Conservation (phyloP, 2,113 vertebrate genomes). For the Eretmochelys imbricata region DNA sequence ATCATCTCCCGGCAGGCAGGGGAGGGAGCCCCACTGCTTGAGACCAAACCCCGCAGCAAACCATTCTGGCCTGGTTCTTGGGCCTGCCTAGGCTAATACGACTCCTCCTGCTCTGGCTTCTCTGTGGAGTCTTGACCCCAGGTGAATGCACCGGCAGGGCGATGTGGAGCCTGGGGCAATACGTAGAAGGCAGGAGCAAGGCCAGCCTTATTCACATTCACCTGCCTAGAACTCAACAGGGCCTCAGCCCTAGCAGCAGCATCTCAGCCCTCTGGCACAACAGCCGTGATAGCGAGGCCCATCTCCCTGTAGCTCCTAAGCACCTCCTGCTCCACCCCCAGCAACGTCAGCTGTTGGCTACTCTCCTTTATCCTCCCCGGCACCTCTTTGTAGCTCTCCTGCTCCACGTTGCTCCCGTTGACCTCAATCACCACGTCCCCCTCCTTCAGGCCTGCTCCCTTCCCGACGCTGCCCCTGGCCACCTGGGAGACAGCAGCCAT, state of each 20-base stretch:
- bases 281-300: not conserved
- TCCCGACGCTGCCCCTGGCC: constrained; percentile 72
- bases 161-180: not conserved
- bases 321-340: constrained; percentile 15
- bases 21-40: not conserved
- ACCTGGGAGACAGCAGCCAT: constrained; percentile 69
- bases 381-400: constrained; percentile 73
- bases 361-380: constrained; percentile 8
- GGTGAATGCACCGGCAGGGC: not conserved
- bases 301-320: not conserved
- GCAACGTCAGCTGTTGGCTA: constrained; percentile 43
- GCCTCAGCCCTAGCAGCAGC: not conserved
- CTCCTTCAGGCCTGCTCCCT: constrained; percentile 75
- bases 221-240: not conserved
- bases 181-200: not conserved
- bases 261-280: not conserved
- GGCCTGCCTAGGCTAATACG: not conserved
- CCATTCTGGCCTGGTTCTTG: not conserved
- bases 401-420: constrained; percentile 80
- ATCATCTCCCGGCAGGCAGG: not conserved
- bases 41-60: not conserved
- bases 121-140: not conserved
- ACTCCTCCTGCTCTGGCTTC: not conserved
- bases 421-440: constrained; percentile 83
- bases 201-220: not conserved